Conservation (phyloP, 30 jellyfish, hydroid and myxozoan genomes). For the Aurelia aurita region DNA sequence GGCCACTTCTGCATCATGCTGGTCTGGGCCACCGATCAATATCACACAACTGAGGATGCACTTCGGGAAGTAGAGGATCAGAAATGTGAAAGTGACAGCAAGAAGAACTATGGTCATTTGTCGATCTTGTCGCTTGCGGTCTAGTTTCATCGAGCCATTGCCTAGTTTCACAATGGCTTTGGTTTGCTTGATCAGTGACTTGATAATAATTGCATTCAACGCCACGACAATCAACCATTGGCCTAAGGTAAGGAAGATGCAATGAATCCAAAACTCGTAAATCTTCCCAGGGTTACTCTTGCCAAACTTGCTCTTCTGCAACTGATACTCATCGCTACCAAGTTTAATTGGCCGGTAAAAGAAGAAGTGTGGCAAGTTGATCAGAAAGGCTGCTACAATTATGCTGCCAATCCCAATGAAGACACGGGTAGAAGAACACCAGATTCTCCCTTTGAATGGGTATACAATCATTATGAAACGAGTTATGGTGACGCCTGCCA, state of each 20-base stretch:
- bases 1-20: conserved; percentile 45
- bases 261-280: conserved; percentile 91
- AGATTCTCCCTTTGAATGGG: conserved; percentile 73
- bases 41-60: conserved; percentile 85
- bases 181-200: conserved; percentile 59
- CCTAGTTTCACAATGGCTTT: conserved; percentile 49
- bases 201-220: conserved; percentile 70
- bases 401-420: conserved; percentile 68
- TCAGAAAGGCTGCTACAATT: conserved; percentile 43
- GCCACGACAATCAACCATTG: conserved; percentile 87
- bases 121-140: conserved; percentile 72
- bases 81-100: conserved; percentile 81
- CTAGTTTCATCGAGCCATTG: conserved; percentile 58
- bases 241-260: conserved; percentile 78
- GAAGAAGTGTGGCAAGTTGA: conserved; percentile 88
- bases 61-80: conserved; percentile 80
- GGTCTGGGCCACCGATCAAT: conserved; percentile 75
- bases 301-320: conserved; percentile 69
- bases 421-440: conserved; percentile 79
- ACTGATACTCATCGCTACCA: conserved; percentile 52
- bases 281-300: conserved; percentile 65
- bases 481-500: conserved; percentile 81
- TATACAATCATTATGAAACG: conserved; percentile 81
- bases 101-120: conserved; percentile 88
- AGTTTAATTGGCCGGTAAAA: conserved; percentile 67